A percentile compares a stretch with the other conserved stretches of the same genome.
Conservation (phyloP, 2,797 vertebrate species). For the Leucoraja ocellata region DNA sequence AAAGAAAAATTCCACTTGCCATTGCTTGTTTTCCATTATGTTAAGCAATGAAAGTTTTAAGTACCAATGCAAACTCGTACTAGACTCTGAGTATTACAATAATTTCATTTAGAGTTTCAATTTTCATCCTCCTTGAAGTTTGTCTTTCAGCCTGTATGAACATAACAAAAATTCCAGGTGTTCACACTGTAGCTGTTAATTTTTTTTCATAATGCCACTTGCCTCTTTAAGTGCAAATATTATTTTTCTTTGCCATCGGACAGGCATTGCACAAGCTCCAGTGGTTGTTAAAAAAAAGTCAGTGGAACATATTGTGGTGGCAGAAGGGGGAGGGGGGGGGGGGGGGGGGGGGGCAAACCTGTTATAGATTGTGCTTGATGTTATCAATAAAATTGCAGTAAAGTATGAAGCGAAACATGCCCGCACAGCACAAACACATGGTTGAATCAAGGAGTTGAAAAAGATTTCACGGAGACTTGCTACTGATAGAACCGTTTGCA, state of each 20-base stretch:
- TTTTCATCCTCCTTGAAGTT: background rate
- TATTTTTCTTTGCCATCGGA: background rate
- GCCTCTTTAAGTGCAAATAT: background rate
- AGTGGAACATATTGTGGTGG: background rate
- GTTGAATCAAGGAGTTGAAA: slow-evolving; percentile 11
- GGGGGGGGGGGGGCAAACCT: background rate
- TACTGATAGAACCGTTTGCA: slow-evolving; percentile 18
- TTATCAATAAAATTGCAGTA: slow-evolving; percentile 6
- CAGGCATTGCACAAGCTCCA: background rate
- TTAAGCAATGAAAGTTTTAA: background rate
- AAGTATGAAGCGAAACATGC: slow-evolving; percentile 5
- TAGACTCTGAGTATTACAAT: background rate
- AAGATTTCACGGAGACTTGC: background rate
- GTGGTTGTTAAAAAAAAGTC: background rate
- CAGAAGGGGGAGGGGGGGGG: background rate
- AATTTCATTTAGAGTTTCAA: background rate
- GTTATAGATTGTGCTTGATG: slow-evolving; percentile 12
- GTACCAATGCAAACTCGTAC: background rate
- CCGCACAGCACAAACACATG: background rate
- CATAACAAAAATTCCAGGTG: background rate
- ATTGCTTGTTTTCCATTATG: background rate
- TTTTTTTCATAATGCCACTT: background rate
- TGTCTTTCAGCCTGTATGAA: background rate
- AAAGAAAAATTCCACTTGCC: background rate
- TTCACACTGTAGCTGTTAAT: background rate